Evolutionary conservation across 1,140 invertebrate genomes (phyloP), one percentile per base, ranked within the genome.

Genomic region (Potamilus streckersoni): DNA sequence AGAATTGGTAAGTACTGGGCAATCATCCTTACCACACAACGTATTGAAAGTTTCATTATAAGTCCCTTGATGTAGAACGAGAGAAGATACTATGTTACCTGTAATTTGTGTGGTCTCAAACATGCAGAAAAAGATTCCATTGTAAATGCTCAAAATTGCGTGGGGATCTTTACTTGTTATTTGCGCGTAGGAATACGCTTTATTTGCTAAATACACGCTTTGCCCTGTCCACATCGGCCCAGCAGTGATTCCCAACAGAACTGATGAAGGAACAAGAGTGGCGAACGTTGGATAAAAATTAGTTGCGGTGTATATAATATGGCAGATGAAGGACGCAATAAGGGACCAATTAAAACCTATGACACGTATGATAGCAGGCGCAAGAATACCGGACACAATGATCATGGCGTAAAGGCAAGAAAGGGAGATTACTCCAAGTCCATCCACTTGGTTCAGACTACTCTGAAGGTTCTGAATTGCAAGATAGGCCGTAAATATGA

Each of bases 231-330:
- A 86, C 62, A 84, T 76, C 3, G 83, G 80, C 15, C 83, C 85
- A 14, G 77, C 57, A 11, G 79, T 78, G 13, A 78, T 17, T 16
- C 85, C 85, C n/a, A 84, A 63, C 14, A 85, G 59, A 11, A 84
- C 64, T 4, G 86, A 83, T 16, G 81, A 75, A 0, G 84, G 84
- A 14, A 84, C 76, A 69, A 86, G 65, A 19, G 84, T 85, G 1
- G 68, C 63, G 59, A 80, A 88, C n/a, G 76, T 73, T 15, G 86
- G 80, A 78, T 83, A 83, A 71, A 84, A 85, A 6, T 94, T 95
- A 15, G 83, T 76, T 27, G 79, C 67, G 27, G 79, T 79, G 76
- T 84, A 89, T 15, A 88, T 58, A 19, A 81, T 63, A 71, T 85
- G 81, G 61, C 79, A 74, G 0, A 74, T 20, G 58, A 73, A 83